A percentile compares a stretch with the other conserved stretches of the same genome.
These are phyloP conservation scores for Atractosteus spatula DNA, from an alignment of 2,113 vertebrate genomes.

Conservation along the genomic window DNA sequence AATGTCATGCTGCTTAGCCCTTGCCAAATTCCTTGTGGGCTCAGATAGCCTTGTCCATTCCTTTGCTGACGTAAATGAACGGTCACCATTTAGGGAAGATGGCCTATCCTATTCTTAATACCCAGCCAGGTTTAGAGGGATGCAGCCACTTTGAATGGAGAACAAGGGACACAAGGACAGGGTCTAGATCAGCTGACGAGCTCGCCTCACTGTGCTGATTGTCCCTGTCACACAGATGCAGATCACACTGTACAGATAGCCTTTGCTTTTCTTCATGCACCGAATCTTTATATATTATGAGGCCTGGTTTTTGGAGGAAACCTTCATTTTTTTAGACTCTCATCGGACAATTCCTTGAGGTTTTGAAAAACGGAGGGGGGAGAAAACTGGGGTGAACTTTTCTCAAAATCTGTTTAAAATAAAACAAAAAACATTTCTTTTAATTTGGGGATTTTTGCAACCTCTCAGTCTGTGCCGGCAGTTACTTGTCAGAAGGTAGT, in stretches of 20 bases:
- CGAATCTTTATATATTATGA: no score
- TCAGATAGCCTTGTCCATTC: constrained; percentile 50
- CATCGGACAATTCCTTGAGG: no score
- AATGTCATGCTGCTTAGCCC: constrained; percentile 53
- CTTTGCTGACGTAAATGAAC: constrained; percentile 50
- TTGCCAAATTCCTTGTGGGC: constrained; percentile 61
- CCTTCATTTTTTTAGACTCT: no score
- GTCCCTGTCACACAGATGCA: not conserved
- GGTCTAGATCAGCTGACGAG: constrained; percentile 13
- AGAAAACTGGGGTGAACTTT: no score
- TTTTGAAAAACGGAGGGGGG: no score
- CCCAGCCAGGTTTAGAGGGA: constrained; percentile 37
- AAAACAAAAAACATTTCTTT: not conserved
- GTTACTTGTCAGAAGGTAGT: not conserved
- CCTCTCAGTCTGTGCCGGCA: no score
- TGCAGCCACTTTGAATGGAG: constrained; percentile 42
- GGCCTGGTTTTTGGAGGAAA: no score
- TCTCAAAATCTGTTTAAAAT: not conserved
- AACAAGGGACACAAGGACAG: constrained; percentile 20
- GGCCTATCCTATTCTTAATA: constrained; percentile 48
- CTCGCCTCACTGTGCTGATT: not conserved
- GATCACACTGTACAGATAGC: not conserved
- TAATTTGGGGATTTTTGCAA: not conserved
- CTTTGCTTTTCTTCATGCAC: no score
- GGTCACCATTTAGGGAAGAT: constrained; percentile 62